These are phyloP conservation scores for Homarus gammarus DNA, from an alignment of 2,888 invertebrate species.

Conservation along the genomic window DNA sequence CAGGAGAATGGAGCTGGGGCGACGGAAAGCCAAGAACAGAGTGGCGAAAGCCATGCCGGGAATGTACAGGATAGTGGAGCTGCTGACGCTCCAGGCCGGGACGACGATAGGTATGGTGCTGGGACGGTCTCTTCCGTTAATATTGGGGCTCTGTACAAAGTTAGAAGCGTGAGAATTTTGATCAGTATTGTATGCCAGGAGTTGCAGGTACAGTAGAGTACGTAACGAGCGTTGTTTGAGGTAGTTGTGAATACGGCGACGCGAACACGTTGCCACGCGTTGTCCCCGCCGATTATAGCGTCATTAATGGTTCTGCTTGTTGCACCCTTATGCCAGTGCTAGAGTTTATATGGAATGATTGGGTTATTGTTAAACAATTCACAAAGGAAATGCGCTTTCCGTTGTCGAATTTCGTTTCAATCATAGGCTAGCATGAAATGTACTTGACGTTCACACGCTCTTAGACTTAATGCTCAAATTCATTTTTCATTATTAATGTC, in stretches of 20 bases:
- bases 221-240: constrained; percentile 13
- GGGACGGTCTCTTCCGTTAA: neutral
- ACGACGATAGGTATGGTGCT: constrained; percentile 75
- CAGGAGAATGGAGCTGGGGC: constrained; percentile 74
- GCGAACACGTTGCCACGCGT: neutral
- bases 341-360: constrained; percentile 22
- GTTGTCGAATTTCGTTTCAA: constrained; percentile 32
- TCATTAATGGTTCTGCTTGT: neutral
- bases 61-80: constrained; percentile 75
- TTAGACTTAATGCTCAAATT: too few species aligned
- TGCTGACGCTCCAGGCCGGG: constrained; percentile 75
- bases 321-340: constrained; percentile 6
- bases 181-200: constrained; percentile 10
- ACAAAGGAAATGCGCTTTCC: constrained; percentile 40
- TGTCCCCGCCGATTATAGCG: constrained; percentile 22
- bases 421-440: constrained; percentile 51
- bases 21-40: constrained; percentile 53
- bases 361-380: constrained; percentile 13
- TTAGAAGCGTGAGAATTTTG: neutral
- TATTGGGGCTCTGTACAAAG: neutral
- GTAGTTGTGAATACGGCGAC: constrained; percentile 13
- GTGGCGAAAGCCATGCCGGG: constrained; percentile 55
- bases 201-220: constrained; percentile 38
- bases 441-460: constrained; percentile 22
- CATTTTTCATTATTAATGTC: too few species aligned